Evolutionary conservation across 1,140 invertebrate genomes (phyloP), one percentile per base, ranked within the genome.

Genomic region (Saccostrea echinata): DNA sequence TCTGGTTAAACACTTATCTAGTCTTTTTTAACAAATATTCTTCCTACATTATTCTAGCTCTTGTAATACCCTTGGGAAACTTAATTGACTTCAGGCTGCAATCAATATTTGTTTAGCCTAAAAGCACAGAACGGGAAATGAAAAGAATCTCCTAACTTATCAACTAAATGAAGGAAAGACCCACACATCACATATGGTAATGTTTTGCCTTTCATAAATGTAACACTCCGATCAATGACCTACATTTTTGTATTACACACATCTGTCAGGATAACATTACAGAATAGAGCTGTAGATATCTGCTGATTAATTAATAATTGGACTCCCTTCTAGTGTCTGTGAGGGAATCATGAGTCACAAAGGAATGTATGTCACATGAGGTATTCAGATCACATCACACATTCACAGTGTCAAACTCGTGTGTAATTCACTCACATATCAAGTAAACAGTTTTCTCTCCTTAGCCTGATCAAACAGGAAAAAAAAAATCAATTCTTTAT

Each of bases 81-180:
- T 76, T 76, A 76, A 76, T 76, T 76, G 68, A 76, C 68, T 76
- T 76, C 27, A 30, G 68, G 27, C 27, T 16, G 24, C 27, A 30
- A 76, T 76, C 68, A 76, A 76, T 76, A 76, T 76, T 76, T 76
- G 27, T 33, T 76, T 76, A 76, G 68, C 68, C 27, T 64, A 24
- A 64, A 64, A 24, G 57, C 57, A 64, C 21, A 64, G 57, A 64
- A 24, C 57, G 1, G n/a, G 57, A 64, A 18, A 64, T 64, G 57
- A 64, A 64, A 76, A 76, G 64, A 71, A 27, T 71, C 27, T 71
- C 27, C 64, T 24, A 57, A 57, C 55, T 21, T 76, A 27, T 30
- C 4, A 76, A 33, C 68, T 76, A 11, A 76, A 30, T 76, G 27
- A 76, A 71, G 61, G 16, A 21, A 27, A 24, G 27, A 76, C 24